Base-by-base conservation (phyloP, 2,888 invertebrate genomes). In the Hypolimnas misippus region DNA sequence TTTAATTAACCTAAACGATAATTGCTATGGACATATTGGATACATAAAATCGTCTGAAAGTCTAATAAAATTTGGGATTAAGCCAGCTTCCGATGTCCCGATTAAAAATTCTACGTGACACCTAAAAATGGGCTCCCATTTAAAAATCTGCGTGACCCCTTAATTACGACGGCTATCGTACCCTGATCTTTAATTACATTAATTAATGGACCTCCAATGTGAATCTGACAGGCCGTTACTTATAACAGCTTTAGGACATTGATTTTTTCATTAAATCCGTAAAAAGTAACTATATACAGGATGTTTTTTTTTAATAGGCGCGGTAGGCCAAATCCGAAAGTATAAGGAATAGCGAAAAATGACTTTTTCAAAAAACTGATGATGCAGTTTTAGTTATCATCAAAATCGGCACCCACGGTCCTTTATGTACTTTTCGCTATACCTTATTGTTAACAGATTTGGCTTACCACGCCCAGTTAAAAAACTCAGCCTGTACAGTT, bases 171-270 rank as follows among this genome's bases (percentile, higher is more conserved):
- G 63, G 65, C 65, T 66, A 67, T 67, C 65, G 59, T 62, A 57
- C 62, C 31, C 51, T 69, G 67, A 71, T 72, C 72, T 73, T 68
- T 73, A 71, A 73, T 74, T 71, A 73, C 61, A 40, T 64, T 69
- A 72, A 75, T 72, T 71, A 73, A 79, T 70, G 70, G 60, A 62
- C 73, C 75, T 75, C 73, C 75, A 70, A 76, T 76, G 73, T 74
- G 69, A 67, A 67, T 68, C 71, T 69, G 63, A 71, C 64, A 65
- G 60, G 57, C 62, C 67, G 16, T 2, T 73, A 69, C 71, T 71
- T 68, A 69, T 63, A 57, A 56, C 16, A 46, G 29, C n/a, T 54
- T 60, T 25, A 31, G 62, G 51, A 51, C 51, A 25, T 38, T 52
- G 33, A 49, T 12, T 16, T 51, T 62, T 62, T 62, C 51, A 35